phyloP scores from a whole-genome alignment of 2,113 vertebrate species.

The Melanerpes formicivorus region DNA sequence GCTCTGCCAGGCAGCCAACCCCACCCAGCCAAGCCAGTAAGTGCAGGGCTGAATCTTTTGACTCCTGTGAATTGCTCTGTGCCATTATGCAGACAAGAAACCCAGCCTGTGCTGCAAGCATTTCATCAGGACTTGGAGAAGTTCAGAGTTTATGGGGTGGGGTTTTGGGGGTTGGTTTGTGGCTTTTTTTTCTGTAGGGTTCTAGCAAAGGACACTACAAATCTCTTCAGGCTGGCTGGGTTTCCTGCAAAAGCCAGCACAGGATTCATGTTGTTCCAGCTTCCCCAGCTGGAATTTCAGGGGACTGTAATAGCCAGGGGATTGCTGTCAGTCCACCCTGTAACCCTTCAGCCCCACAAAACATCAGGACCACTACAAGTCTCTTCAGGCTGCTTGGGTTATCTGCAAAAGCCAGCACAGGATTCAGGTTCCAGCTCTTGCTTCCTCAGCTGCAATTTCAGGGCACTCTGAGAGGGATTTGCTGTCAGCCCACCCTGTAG shows the following conservation, averaged over 20 bases:
- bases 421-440: not conserved
- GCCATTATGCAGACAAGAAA: not conserved
- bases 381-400: not conserved
- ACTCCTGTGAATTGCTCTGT: not conserved
- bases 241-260: not conserved
- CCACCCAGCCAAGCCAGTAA: not conserved
- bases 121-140: not conserved
- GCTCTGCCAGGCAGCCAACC: not conserved
- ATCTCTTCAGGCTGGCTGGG: not conserved
- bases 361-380: not conserved
- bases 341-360: not conserved
- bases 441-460: not conserved
- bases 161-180: not conserved
- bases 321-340: not conserved
- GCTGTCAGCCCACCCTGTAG: not conserved
- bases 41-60: not conserved
- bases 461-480: not conserved
- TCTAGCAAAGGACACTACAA: not conserved
- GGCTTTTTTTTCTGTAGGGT: not conserved
- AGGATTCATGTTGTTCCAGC: not conserved
- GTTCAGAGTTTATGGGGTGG: not conserved
- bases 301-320: not conserved
- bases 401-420: not conserved
- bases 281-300: not conserved
- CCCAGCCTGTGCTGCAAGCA: not conserved